Conservation (phyloP, 1,140 invertebrate species). For the Mylabris phalerata region DNA sequence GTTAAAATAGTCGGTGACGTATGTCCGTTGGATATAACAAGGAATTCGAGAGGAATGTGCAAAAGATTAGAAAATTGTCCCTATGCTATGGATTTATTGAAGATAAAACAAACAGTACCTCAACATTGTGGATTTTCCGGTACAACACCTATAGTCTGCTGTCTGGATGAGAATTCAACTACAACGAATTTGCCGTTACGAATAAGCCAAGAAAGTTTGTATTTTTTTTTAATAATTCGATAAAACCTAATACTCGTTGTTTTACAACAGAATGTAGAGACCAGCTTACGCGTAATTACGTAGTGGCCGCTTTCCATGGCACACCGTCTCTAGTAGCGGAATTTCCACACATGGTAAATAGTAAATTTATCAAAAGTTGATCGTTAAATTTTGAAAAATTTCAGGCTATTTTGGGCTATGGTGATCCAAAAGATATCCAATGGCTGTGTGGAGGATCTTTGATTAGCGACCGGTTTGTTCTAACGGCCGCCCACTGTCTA, state of each 20-base stretch:
- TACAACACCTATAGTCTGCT: background rate
- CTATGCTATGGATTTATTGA: background rate
- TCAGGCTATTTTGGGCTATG: conserved; percentile 25
- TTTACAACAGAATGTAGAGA: conserved; percentile 4
- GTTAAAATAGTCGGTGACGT: background rate
- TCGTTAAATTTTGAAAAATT: background rate
- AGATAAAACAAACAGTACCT: background rate
- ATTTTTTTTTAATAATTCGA: background rate
- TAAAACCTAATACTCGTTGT: background rate
- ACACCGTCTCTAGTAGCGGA: conserved; percentile 6
- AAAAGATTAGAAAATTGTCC: background rate
- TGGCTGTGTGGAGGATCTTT: conserved; percentile 36
- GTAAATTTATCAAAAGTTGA: background rate
- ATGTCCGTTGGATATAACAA: background rate
- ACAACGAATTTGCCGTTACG: too few species aligned
- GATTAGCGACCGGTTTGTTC: conserved; percentile 19
- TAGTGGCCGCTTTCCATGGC: conserved; percentile 8
- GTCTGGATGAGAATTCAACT: background rate
- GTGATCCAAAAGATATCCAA: conserved; percentile 6
- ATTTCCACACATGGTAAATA: conserved; percentile 19
- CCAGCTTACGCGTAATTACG: background rate
- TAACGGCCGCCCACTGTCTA: conserved; percentile 27
- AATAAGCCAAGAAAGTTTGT: background rate
- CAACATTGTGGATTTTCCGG: background rate
- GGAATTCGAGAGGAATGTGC: background rate